Evolutionary conservation across 2,113 vertebrate genomes (phyloP), one percentile per base, ranked within the genome.

Genomic region (Onychostruthus taczanowskii): DNA sequence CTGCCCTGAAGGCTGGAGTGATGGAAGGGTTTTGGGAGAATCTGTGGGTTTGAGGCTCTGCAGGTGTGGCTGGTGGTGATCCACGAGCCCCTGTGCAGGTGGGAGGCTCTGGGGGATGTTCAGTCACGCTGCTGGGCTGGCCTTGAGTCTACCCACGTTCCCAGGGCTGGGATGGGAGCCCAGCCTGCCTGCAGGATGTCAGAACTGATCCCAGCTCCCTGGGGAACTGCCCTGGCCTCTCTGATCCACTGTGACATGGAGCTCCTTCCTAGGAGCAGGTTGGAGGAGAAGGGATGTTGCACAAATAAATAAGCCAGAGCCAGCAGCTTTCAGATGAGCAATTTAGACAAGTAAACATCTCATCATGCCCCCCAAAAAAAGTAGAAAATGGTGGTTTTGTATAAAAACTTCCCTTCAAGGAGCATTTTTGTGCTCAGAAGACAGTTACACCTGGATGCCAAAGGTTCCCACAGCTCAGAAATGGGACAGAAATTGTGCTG

Each of bases 11-110:
- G 28, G 2, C 50, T 66, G 83, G 37, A 37, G 37, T 37, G 37
- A 37, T 37, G 37, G 61, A 39, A 43, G 35, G 39, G 20, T 7
- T 5, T 49, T 14, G n/a, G 55, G 13, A 31, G 41, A 61, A 50
- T 37, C 63, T 2, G 0, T 33, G 50, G 13, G 8, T 59, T 74
- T 53, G 49, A 39, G 43, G 3, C 15, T 8, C 7, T 18, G 0
- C n/a, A 53, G 56, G 11, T 16, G 17, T 13, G 24, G 16, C 37
- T 43, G 64, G 30, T 8, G 43, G 4, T 7, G 13, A 14, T 2
- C 43, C 15, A 11, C 7, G 44, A 44, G 44, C 44, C 44, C 44
- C 44, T 46, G 44, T 19, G 44, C 18, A 46, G 31, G 8, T 30
- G 28, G 18, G 33, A 7, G 69, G 2, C 10, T 0, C 3, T 10